phyloP scores from a whole-genome alignment of 2,888 invertebrate species.

The Cataglyphis cursor region DNA sequence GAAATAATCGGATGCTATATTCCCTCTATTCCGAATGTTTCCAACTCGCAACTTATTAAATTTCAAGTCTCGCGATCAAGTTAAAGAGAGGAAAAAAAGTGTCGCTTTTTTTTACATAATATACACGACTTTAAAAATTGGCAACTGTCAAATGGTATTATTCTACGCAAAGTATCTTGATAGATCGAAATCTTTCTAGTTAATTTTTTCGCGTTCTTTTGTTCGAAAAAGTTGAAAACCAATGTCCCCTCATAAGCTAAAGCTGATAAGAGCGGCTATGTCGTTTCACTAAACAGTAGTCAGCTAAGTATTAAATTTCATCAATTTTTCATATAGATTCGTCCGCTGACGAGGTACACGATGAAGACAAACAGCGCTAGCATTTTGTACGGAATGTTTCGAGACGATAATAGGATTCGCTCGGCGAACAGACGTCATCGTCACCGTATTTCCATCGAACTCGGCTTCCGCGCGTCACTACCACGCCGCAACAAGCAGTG shows the following conservation, averaged over 20 bases:
- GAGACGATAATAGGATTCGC: slow-evolving; percentile 34
- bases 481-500: slow-evolving; percentile 33
- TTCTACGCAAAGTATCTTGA: not conserved
- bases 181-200: not conserved
- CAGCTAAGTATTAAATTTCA: slow-evolving; percentile 25
- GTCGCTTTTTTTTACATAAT: not conserved
- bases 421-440: slow-evolving; percentile 40
- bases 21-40: not conserved
- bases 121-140: slow-evolving; percentile 3
- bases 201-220: not conserved
- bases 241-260: slow-evolving; percentile 5
- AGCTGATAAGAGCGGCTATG: not conserved
- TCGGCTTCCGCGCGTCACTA: slow-evolving; percentile 43
- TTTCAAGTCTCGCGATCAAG: not conserved
- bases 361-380: not conserved
- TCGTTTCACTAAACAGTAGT: not conserved
- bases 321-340: slow-evolving; percentile 12
- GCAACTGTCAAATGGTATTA: not conserved
- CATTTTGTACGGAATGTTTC: slow-evolving; percentile 16
- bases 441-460: slow-evolving; percentile 48
- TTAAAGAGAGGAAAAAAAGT: not conserved
- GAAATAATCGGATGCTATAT: slow-evolving; percentile 38
- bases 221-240: slow-evolving; percentile 4
- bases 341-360: not conserved
- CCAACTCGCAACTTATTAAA: slow-evolving; percentile 13